Percentiles rank a stretch among this genome's conserved stretches.
Evolutionary conservation across 2,797 vertebrate genomes (phyloP).

Genomic region (Emydoidea blandingii): DNA sequence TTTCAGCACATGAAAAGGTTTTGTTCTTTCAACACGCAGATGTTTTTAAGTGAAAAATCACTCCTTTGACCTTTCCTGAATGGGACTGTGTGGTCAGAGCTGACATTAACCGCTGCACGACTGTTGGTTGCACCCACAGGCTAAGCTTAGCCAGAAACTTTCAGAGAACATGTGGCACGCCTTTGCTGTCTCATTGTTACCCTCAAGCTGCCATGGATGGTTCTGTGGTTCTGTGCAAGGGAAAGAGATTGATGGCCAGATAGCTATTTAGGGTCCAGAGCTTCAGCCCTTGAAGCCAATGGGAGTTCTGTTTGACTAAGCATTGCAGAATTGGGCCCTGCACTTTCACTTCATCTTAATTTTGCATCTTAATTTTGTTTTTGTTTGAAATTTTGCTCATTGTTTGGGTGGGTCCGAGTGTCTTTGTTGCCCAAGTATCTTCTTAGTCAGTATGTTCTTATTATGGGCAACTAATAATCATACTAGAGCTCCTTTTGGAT

Average conservation of each 20-base stretch:
- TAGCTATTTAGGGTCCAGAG: rapidly evolving
- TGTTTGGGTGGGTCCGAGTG: not conserved
- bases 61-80: slow-evolving; percentile 79
- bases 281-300: rapidly evolving
- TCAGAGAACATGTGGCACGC: not conserved
- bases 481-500: not conserved
- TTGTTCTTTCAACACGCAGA: slow-evolving; percentile 79
- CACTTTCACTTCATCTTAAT: not conserved
- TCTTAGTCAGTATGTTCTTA: not conserved
- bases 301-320: not conserved
- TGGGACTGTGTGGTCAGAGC: slow-evolving; percentile 64
- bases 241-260: rapidly evolving
- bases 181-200: not conserved
- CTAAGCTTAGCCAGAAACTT: not conserved
- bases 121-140: slow-evolving; percentile 32
- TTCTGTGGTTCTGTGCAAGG: rapidly evolving
- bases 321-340: rapidly evolving
- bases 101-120: slow-evolving; percentile 68
- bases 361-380: not conserved
- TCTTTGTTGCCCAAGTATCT: not conserved
- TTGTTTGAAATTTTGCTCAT: not conserved
- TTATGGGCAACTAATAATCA: not conserved
- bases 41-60: slow-evolving; percentile 81
- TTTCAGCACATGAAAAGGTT: slow-evolving; percentile 80
- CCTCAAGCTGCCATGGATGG: not conserved